Conservation (phyloP, 2,113 vertebrate genomes). For the Morone saxatilis region DNA sequence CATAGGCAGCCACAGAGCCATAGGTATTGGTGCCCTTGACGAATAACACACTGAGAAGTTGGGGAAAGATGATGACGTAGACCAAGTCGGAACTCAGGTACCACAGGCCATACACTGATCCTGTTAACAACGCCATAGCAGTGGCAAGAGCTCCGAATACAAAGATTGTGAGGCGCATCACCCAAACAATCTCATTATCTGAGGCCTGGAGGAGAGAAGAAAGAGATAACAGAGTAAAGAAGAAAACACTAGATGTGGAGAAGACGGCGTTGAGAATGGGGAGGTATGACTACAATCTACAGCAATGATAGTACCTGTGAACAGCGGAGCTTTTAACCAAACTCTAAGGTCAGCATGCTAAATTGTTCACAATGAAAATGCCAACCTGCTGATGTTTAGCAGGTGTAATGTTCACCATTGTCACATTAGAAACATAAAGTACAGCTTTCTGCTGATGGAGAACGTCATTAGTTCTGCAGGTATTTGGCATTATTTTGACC, state of each 20-base stretch:
- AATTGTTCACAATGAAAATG: no score
- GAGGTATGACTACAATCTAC: neutral
- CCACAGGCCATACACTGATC: slow-evolving; percentile 97
- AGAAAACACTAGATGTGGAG: neutral
- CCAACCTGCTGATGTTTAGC: neutral
- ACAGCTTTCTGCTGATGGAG: no score
- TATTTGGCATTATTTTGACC: no score
- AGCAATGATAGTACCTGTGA: no score
- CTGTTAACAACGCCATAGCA: slow-evolving; percentile 94
- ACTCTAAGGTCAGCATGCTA: no score
- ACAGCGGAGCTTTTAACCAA: no score
- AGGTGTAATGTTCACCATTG: no score
- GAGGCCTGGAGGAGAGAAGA: slow-evolving; percentile 88
- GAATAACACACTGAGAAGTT: slow-evolving; percentile 95
- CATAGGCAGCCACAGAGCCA: slow-evolving; percentile 92
- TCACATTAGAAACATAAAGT: no score
- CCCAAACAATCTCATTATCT: slow-evolving; percentile 96
- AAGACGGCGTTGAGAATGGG: neutral
- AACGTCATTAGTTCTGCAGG: no score
- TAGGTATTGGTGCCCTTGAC: slow-evolving; percentile 97
- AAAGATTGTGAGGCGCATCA: slow-evolving; percentile 94
- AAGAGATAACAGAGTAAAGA: neutral
- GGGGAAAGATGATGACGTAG: slow-evolving; percentile 98
- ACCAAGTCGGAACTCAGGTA: slow-evolving; percentile 98
- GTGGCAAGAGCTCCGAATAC: slow-evolving; percentile 95